These are phyloP conservation scores for Colius striatus DNA, from an alignment of 2,113 vertebrate species.

Conservation along the genomic window DNA sequence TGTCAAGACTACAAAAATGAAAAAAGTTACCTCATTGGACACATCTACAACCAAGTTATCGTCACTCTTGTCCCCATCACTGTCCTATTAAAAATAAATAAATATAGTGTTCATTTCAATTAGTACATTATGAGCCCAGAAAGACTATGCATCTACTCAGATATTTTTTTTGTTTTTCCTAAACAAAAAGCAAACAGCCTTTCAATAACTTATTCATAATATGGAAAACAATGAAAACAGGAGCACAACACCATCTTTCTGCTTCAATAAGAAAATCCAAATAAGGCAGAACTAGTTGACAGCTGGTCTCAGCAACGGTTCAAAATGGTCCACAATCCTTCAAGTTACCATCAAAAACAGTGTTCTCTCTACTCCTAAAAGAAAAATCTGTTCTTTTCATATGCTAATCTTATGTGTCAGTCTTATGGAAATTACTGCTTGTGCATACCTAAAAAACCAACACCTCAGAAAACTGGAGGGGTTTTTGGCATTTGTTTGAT, in stretches of 20 bases:
- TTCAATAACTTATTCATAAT: background rate
- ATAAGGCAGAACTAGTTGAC: background rate
- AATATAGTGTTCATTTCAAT: slow-evolving; percentile 59
- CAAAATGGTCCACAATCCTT: background rate
- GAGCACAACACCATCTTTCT: background rate
- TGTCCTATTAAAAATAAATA: slow-evolving; percentile 80
- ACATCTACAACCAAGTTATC: slow-evolving; percentile 89
- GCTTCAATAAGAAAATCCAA: background rate
- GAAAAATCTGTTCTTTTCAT: background rate
- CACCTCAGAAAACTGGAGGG: background rate
- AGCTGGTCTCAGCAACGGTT: background rate
- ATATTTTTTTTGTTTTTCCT: background rate
- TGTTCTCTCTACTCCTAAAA: background rate
- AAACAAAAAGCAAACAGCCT: background rate
- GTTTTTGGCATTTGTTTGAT: background rate
- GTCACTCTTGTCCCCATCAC: slow-evolving; percentile 87
- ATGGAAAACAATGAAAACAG: slow-evolving; percentile 2
- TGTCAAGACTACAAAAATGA: slow-evolving; percentile 12
- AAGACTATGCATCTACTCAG: background rate
- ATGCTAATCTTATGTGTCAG: background rate
- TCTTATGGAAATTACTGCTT: background rate
- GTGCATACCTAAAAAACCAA: background rate
- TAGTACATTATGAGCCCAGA: slow-evolving; percentile 31
- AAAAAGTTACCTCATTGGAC: slow-evolving; percentile 84
- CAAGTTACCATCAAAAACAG: background rate